A percentile compares a stretch with the other conserved stretches of the same genome.
Conservation (phyloP, 1,140 invertebrate species). For the Dendroctonus valens region DNA sequence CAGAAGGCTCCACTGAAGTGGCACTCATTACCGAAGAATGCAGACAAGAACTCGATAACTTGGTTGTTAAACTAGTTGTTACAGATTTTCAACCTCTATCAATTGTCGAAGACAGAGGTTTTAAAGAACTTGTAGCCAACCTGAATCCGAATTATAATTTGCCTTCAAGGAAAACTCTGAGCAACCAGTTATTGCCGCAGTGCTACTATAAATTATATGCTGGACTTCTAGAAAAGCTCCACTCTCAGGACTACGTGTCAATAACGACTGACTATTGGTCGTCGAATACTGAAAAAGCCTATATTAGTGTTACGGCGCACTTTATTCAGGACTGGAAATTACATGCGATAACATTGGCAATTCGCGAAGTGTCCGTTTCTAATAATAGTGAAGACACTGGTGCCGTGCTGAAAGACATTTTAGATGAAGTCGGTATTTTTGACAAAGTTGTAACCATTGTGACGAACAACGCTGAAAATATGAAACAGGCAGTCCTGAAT, state of each 20-base stretch:
- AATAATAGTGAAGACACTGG: slow-evolving; percentile 13
- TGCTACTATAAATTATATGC: not conserved
- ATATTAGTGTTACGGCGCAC: slow-evolving; percentile 14
- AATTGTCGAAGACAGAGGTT: slow-evolving; percentile 6
- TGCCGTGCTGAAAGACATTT: slow-evolving; percentile 6
- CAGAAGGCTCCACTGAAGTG: not conserved
- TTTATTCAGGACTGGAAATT: slow-evolving; percentile 22
- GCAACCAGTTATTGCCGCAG: not conserved
- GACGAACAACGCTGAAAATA: slow-evolving; percentile 24
- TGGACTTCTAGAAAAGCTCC: not conserved
- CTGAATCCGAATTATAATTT: slow-evolving; percentile 9
- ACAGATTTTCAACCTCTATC: not conserved
- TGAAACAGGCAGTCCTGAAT: slow-evolving; percentile 21
- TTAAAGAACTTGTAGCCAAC: not conserved
- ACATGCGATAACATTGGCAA: slow-evolving; percentile 2
- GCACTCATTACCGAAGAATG: slow-evolving; percentile 1
- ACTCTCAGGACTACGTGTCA: not conserved
- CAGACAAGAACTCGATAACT: not conserved
- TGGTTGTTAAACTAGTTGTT: not conserved
- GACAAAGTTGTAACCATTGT: slow-evolving; percentile 23
- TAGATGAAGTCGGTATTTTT: not conserved
- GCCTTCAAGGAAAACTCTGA: slow-evolving; percentile 1
- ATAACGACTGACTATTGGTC: slow-evolving; percentile 23
- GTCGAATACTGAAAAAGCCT: slow-evolving; percentile 25
- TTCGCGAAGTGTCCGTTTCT: not conserved